Percentiles rank a stretch among this genome's conserved stretches.
phyloP scores from a whole-genome alignment of 2,113 vertebrate genomes.

The Nesogale talazaci region DNA sequence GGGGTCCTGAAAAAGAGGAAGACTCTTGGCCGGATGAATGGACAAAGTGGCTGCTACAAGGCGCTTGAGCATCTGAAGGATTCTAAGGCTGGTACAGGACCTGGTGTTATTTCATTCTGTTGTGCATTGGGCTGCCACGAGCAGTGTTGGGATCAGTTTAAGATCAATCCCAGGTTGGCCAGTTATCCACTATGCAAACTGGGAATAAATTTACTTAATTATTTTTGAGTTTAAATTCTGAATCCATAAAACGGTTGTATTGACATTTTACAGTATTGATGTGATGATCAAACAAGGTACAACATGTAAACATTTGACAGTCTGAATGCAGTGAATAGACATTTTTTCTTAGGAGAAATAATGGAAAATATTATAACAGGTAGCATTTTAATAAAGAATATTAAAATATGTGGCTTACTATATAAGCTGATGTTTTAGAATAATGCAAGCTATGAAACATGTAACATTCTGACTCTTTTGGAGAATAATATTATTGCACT shows the following conservation, averaged over 20 bases:
- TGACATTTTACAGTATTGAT: background rate
- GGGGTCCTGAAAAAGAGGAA: no score
- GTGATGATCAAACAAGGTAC: background rate
- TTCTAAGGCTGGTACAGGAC: no score
- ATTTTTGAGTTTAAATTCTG: background rate
- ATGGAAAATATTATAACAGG: slow-evolving; percentile 19
- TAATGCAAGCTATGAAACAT: background rate
- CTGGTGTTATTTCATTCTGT: no score
- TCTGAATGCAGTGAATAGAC: background rate
- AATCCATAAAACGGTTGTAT: background rate
- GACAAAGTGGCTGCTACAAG: no score
- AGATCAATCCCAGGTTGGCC: background rate
- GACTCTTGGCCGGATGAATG: no score
- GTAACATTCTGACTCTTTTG: background rate
- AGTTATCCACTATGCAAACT: background rate
- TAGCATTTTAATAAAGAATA: background rate
- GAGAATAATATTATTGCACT: background rate
- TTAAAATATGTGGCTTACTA: background rate
- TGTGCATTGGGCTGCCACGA: no score
- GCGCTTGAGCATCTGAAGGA: no score
- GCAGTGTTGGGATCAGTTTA: background rate
- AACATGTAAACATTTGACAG: slow-evolving; percentile 30
- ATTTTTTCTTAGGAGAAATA: slow-evolving; percentile 15
- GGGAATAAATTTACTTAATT: slow-evolving; percentile 15
- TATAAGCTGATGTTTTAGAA: slow-evolving; percentile 30